A percentile compares a stretch with the other conserved stretches of the same genome.
These are phyloP conservation scores for Graphium colonna DNA, from an alignment of 2,888 invertebrate genomes.

Conservation along the genomic window DNA sequence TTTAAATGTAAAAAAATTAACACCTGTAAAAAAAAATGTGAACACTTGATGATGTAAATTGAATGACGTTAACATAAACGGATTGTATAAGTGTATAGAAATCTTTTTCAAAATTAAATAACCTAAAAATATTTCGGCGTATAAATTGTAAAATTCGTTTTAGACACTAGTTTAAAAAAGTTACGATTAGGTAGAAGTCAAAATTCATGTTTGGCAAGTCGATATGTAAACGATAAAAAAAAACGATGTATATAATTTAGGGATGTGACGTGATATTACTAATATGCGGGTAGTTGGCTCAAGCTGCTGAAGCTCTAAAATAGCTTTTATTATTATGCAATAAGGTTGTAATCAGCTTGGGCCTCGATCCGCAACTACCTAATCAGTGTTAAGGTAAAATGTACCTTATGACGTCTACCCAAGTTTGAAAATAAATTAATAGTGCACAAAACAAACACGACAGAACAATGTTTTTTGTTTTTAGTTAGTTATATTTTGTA, in stretches of 20 bases:
- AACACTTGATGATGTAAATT: constrained; percentile 41
- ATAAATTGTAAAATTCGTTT: constrained; percentile 66
- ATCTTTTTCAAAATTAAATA: constrained; percentile 53
- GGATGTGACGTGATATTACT: constrained; percentile 68
- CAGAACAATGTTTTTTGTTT: constrained; percentile 41
- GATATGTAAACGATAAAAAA: constrained; percentile 49
- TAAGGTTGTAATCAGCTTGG: constrained; percentile 11
- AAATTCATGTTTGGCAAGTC: constrained; percentile 73
- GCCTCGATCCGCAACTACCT: constrained; percentile 14
- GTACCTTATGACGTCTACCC: constrained; percentile 9
- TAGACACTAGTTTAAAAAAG: constrained; percentile 56
- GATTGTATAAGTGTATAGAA: constrained; percentile 39
- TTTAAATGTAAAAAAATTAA: constrained; percentile 22
- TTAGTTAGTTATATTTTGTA: constrained; percentile 36
- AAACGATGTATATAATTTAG: constrained; percentile 68
- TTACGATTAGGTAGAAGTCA: constrained; percentile 65
- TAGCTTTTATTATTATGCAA: constrained; percentile 7
- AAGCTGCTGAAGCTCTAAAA: constrained; percentile 16
- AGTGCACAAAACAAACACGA: constrained; percentile 36
- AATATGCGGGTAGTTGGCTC: constrained; percentile 26
- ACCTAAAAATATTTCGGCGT: constrained; percentile 58
- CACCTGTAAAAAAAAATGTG: constrained; percentile 29
- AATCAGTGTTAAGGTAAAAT: constrained; percentile 18
- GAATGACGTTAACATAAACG: constrained; percentile 31
- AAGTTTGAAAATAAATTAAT: constrained; percentile 20